These are phyloP conservation scores for Macrocentrus cingulum DNA, from an alignment of 1,140 invertebrate genomes.

Conservation along the genomic window DNA sequence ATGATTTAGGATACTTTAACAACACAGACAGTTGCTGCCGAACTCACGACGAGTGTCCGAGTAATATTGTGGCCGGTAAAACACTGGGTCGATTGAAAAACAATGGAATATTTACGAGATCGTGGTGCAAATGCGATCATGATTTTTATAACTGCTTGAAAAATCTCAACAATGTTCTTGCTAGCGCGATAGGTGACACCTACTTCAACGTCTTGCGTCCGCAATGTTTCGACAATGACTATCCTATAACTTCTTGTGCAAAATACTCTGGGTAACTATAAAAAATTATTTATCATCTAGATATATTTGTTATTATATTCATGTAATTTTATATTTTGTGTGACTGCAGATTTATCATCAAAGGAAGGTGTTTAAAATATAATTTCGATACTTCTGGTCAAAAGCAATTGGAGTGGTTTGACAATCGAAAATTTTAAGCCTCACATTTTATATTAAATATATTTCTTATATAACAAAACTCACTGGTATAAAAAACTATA, in stretches of 20 bases:
- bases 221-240: conserved; percentile 60
- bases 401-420: conserved; percentile 63
- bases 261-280: conserved; percentile 52
- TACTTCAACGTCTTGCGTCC: conserved; percentile 62
- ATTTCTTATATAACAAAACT: too few relatives aligned
- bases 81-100: conserved; percentile 4
- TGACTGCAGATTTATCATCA: conserved; percentile 51
- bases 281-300: conserved; percentile 18
- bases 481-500: too few relatives aligned
- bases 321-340: conserved; percentile 46
- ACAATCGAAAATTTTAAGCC: conserved; percentile 58
- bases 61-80: not conserved
- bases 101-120: conserved; percentile 46
- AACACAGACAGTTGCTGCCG: conserved; percentile 5
- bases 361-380: conserved; percentile 58
- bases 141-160: conserved; percentile 62
- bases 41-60: not conserved
- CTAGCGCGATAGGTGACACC: conserved; percentile 58
- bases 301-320: conserved; percentile 27
- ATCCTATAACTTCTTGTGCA: conserved; percentile 58
- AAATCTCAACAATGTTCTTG: conserved; percentile 51
- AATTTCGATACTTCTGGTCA: conserved; percentile 54
- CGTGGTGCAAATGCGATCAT: conserved; percentile 63
- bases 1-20: conserved; percentile 54
- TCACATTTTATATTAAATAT: too few relatives aligned